Conservation (phyloP, 2,113 vertebrate genomes). For the Xenus cinereus region DNA sequence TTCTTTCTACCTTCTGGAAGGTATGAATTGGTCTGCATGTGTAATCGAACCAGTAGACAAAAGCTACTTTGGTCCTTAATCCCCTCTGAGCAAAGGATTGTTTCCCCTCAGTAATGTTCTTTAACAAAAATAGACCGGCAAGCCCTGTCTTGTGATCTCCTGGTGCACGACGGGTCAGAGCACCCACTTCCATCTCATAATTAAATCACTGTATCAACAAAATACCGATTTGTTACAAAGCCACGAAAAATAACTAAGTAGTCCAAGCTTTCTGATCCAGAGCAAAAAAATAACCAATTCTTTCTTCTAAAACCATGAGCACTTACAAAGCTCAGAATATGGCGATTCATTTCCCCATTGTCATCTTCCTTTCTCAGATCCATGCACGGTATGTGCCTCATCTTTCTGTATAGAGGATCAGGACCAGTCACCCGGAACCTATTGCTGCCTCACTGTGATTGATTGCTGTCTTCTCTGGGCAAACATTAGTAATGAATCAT, state of each 20-base stretch:
- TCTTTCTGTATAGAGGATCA: not conserved
- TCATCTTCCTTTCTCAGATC: not conserved
- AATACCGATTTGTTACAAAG: not conserved
- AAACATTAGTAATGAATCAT: not conserved
- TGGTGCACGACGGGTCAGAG: not conserved
- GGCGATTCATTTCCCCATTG: not conserved
- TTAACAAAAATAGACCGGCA: not conserved
- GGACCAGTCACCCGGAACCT: not conserved
- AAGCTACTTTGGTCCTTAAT: not conserved
- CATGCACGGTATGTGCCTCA: fast-evolving
- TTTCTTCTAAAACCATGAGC: not conserved
- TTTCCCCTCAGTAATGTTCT: not conserved
- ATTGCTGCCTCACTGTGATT: not conserved
- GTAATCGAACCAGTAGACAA: not conserved
- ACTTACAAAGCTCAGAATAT: not conserved
- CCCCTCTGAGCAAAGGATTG: not conserved
- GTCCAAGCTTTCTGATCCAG: not conserved
- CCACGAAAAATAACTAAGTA: not conserved
- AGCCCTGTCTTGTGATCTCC: not conserved
- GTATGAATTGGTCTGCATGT: not conserved
- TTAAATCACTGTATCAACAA: not conserved
- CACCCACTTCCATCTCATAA: not conserved
- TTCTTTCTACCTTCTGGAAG: not conserved
- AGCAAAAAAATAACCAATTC: not conserved
- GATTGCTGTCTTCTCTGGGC: not conserved